Conservation (phyloP, 2,797 vertebrate genomes). For the Philypnodon macrostomus region DNA sequence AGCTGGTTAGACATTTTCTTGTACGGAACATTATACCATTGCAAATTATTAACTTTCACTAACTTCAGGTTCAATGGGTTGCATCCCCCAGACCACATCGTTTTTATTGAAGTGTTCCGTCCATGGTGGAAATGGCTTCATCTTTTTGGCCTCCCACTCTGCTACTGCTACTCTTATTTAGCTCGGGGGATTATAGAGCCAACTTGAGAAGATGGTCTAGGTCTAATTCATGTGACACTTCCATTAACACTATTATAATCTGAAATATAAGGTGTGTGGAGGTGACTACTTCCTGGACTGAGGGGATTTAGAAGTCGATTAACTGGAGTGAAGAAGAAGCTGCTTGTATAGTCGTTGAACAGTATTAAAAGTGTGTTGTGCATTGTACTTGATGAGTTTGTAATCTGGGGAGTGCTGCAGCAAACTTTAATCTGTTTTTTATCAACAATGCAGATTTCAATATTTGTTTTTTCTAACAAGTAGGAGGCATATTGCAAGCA, state of each 20-base stretch:
- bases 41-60: no score
- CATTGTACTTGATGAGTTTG: slow-evolving; percentile 22
- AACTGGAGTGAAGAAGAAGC: background rate
- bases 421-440: slow-evolving; percentile 18
- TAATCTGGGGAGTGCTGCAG: slow-evolving; percentile 18
- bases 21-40: no score
- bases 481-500: no score
- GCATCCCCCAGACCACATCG: no score
- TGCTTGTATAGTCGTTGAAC: background rate
- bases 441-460: slow-evolving; percentile 6
- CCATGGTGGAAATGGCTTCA: slow-evolving; percentile 46
- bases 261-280: background rate
- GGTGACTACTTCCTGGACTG: slow-evolving; percentile 18
- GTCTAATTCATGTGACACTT: slow-evolving; percentile 34
- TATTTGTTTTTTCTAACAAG: no score
- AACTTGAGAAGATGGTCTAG: slow-evolving; percentile 42
- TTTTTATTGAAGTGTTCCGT: no score
- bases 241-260: slow-evolving; percentile 22
- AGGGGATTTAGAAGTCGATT: slow-evolving; percentile 4
- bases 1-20: no score
- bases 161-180: slow-evolving; percentile 46
- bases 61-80: no score
- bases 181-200: slow-evolving; percentile 62
- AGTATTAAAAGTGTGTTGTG: slow-evolving; percentile 6
- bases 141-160: slow-evolving; percentile 43